phyloP scores from a whole-genome alignment of 2,797 vertebrate species.

The Phylloscopus collybita region DNA sequence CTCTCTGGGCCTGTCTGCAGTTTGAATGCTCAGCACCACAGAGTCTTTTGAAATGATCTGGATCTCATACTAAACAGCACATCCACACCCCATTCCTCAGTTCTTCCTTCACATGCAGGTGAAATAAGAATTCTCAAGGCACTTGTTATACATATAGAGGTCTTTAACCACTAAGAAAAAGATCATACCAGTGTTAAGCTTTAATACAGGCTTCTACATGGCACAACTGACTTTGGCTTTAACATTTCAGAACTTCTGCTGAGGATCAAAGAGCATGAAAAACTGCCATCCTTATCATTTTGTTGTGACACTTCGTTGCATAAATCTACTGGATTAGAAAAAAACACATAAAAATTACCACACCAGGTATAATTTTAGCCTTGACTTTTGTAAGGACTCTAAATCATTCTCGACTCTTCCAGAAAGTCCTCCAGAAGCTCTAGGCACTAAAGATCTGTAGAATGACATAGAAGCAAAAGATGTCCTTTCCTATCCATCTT shows the following conservation, averaged over 20 bases:
- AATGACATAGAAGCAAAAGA: background rate
- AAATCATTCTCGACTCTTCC: background rate
- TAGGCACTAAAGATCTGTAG: background rate
- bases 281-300: background rate
- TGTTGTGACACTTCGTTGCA: background rate
- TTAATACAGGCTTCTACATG: background rate
- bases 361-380: background rate
- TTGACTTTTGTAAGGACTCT: background rate
- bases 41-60: background rate
- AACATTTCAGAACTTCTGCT: background rate
- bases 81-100: background rate
- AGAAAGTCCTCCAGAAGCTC: background rate
- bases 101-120: background rate
- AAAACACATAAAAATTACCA: background rate
- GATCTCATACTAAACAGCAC: background rate
- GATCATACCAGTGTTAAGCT: background rate
- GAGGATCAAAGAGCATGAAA: background rate
- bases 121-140: background rate
- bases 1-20: background rate
- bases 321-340: background rate
- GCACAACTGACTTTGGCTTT: background rate
- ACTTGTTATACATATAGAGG: background rate
- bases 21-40: background rate
- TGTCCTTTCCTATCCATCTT: background rate
- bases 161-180: background rate